Evolutionary conservation across 2,888 invertebrate genomes (phyloP), one percentile per base, ranked within the genome.

Genomic region (Cataglyphis altisquamis): DNA sequence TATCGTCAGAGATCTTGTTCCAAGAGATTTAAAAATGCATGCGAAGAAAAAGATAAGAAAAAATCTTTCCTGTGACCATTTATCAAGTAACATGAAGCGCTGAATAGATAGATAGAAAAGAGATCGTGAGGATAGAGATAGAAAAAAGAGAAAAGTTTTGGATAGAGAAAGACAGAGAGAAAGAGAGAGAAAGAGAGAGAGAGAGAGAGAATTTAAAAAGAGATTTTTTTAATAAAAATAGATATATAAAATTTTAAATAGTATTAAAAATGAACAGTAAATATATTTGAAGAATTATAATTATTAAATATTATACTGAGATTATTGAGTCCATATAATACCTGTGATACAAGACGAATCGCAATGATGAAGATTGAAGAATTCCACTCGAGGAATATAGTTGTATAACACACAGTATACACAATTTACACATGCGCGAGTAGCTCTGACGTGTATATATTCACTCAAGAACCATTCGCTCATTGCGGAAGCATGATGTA

Each of bases 341-440:
- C 93, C 94, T 94, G 87, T 78, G 84, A 84, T 87, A 87, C 84
- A 87, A 87, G 86, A 86, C 10, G 75, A 87, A 84, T 89, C 75
- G 89, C 86, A 82, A 82, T 75, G 86, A 88, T 86, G 88, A 55
- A 52, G 67, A 84, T 73, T 85, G 86, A 83, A 88, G 88, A 89
- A 85, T 91, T 90, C 88, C 91, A 88, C 81, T 90, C 89, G 86
- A 89, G 45, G n/a, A 86, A 86, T 83, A 87, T 87, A 86, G 84
- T 90, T 85, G 84, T 89, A n/a, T 52, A 86, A 91, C 89, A 89
- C 90, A 92, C 88, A 91, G 87, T 91, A 87, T 87, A 90, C 88
- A 91, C 90, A 88, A 89, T 89, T 91, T 93, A 93, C 91, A 87
- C 93, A 94, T 93, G 93, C 93, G 93, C 93, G 90, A 91, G 67